phyloP scores from a whole-genome alignment of 2,797 vertebrate species.

The Micropoecilia bifurca region DNA sequence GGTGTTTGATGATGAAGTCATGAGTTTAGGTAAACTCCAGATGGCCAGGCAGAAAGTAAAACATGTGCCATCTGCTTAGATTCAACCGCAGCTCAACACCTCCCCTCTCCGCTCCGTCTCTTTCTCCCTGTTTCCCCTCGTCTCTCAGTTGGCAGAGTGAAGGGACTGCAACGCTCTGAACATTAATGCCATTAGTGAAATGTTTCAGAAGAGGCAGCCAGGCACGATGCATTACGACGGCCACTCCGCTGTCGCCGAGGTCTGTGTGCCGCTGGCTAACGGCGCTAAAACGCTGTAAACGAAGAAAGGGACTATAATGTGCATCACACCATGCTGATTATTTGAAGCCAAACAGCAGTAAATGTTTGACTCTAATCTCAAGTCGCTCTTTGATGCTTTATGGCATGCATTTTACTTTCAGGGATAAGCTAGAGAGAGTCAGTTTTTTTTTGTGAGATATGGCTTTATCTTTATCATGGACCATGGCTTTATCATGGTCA shows the following conservation, averaged over 20 bases:
- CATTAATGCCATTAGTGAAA: slow-evolving; percentile 85
- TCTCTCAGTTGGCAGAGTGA: slow-evolving; percentile 73
- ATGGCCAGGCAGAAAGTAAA: slow-evolving; percentile 84
- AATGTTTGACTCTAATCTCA: slow-evolving; percentile 3
- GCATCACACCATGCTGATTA: neutral
- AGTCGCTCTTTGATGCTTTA: neutral
- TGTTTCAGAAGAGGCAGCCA: slow-evolving; percentile 85
- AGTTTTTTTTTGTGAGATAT: neutral
- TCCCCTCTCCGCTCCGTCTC: slow-evolving; percentile 27
- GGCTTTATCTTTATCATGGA: too few species aligned
- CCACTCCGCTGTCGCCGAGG: slow-evolving; percentile 64
- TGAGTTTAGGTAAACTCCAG: slow-evolving; percentile 86
- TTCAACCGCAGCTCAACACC: slow-evolving; percentile 80
- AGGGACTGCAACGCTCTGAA: slow-evolving; percentile 71
- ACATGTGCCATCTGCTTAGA: slow-evolving; percentile 87
- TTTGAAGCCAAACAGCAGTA: neutral
- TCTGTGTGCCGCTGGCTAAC: slow-evolving; percentile 47
- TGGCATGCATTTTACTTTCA: slow-evolving; percentile 1
- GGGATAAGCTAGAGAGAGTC: neutral
- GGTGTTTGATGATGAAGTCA: slow-evolving; percentile 86
- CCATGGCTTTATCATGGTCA: too few species aligned
- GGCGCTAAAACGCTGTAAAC: slow-evolving; percentile 33
- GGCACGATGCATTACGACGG: slow-evolving; percentile 78
- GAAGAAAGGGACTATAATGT: slow-evolving; percentile 9
- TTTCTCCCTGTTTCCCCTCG: slow-evolving; percentile 41